Base-by-base conservation (phyloP, 2,888 invertebrate species). In the Argyresthia goedartella region DNA sequence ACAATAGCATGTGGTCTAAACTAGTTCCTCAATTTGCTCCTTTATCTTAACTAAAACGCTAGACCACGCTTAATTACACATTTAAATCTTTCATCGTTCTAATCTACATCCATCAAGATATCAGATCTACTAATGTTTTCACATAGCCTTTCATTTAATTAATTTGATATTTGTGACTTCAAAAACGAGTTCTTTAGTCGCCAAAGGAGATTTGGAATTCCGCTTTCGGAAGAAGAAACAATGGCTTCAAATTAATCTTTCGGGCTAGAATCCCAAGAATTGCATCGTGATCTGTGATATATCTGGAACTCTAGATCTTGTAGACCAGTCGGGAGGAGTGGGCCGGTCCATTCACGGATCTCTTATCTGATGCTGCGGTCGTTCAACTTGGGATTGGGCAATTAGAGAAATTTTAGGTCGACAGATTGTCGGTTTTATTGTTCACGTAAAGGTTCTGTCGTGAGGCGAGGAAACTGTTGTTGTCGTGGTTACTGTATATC, bases 271-370 rank as follows among this genome's bases (percentile, higher is more conserved):
- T 25, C 25, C 25, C 25, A 25, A 25, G 25, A 2, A 25, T 25
- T 25, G 25, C 25, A 39, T 39, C 39, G 39, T 39, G n/a, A 39
- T 9, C 39, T 9, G n/a, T 39, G 39, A n/a, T 39, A 3, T 39
- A 9, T 39, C n/a, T 39, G 39, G 39, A 36, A 25, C 25, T 25
- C 60, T 63, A 57, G 53, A 69, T 75, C 69, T 63, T 11, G 44
- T 44, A 15, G 46, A 25, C n/a, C 33, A 11, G 49, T 25, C 55
- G 54, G 54, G 51, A 54, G 57, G 56, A 64, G 71, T 73, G 72
- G 76, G 76, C 67, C 67, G 80, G 67, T 57, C 71, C 73, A 75
- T 80, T 78, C 80, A 79, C 76, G 77, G 72, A 63, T 55, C 54
- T 53, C 59, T 57, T 63, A 69, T 71, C 67, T 64, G 66, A 72